A percentile compares a stretch with the other conserved stretches of the same genome.
Conservation (phyloP, 2,888 invertebrate genomes). For the Drosophila eohydei region DNA sequence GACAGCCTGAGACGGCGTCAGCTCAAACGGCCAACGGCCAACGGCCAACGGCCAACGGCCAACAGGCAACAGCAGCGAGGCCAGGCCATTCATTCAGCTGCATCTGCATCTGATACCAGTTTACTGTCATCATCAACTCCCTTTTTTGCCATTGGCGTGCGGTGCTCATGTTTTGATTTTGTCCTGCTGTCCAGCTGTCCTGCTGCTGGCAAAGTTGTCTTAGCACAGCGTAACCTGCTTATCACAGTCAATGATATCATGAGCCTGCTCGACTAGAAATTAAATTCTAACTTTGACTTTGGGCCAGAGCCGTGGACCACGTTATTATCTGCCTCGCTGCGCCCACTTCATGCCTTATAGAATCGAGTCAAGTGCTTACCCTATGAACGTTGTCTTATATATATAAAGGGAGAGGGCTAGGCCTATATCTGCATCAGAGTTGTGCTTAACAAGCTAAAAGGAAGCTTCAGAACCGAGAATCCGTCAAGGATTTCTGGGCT, state of each 20-base stretch:
- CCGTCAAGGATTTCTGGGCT: too few relatives aligned
- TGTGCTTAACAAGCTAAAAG: too few relatives aligned
- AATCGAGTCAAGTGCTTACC: not conserved
- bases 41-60: not conserved
- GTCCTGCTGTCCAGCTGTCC: constrained; percentile 33
- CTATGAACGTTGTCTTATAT: not conserved
- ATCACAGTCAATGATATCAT: constrained; percentile 7
- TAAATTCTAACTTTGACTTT: constrained; percentile 1
- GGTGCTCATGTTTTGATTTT: constrained; percentile 68
- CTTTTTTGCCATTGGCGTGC: constrained; percentile 18
- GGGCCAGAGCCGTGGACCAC: not conserved
- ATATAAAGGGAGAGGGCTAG: not conserved
- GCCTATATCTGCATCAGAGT: too few relatives aligned
- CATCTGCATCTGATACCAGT: constrained; percentile 26
- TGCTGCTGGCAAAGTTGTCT: constrained; percentile 27
- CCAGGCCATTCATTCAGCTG: constrained; percentile 8
- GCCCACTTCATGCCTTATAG: not conserved
- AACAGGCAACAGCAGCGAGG: not conserved
- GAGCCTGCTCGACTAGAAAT: not conserved
- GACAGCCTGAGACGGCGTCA: not conserved
- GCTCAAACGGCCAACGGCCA: not conserved
- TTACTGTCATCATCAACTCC: constrained; percentile 8
- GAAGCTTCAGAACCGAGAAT: too few relatives aligned
- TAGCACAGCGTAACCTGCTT: constrained; percentile 13
- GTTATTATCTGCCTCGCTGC: not conserved